Conservation (phyloP, 2,797 vertebrate species). For the Neopelma chrysocephalum region DNA sequence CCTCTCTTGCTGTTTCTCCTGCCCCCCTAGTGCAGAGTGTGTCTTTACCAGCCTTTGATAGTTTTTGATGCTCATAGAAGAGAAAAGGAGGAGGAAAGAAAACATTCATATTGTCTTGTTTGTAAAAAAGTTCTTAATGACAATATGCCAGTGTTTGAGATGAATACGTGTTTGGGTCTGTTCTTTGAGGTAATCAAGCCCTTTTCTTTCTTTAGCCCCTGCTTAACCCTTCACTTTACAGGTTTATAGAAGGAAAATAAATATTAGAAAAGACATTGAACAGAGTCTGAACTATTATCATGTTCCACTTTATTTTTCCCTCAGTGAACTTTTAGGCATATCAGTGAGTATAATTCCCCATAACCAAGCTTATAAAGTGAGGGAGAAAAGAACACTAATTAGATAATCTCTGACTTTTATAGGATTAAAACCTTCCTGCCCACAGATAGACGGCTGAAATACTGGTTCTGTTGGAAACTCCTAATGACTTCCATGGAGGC, state of each 20-base stretch:
- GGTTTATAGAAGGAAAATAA: neutral
- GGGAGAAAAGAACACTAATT: slow-evolving; percentile 8
- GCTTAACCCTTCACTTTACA: neutral
- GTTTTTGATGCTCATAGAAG: neutral
- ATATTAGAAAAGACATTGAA: neutral
- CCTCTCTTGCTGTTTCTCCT: neutral
- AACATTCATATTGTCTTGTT: neutral
- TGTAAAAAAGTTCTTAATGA: neutral
- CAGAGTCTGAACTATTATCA: neutral
- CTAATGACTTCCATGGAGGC: slow-evolving; percentile 17
- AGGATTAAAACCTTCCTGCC: slow-evolving; percentile 23
- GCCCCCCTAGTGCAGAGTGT: neutral
- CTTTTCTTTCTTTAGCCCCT: neutral
- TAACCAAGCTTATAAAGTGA: neutral
- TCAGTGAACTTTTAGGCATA: neutral
- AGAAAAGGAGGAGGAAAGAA: neutral
- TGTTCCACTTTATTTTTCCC: neutral
- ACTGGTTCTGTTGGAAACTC: neutral
- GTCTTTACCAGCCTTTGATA: neutral
- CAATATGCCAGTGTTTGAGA: neutral
- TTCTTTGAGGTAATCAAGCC: neutral
- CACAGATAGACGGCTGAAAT: slow-evolving; percentile 9
- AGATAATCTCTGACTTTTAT: slow-evolving; percentile 22
- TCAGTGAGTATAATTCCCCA: neutral
- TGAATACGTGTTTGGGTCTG: neutral